These are phyloP conservation scores for Conus ventricosus DNA, from an alignment of 1,140 invertebrate genomes.

Conservation along the genomic window DNA sequence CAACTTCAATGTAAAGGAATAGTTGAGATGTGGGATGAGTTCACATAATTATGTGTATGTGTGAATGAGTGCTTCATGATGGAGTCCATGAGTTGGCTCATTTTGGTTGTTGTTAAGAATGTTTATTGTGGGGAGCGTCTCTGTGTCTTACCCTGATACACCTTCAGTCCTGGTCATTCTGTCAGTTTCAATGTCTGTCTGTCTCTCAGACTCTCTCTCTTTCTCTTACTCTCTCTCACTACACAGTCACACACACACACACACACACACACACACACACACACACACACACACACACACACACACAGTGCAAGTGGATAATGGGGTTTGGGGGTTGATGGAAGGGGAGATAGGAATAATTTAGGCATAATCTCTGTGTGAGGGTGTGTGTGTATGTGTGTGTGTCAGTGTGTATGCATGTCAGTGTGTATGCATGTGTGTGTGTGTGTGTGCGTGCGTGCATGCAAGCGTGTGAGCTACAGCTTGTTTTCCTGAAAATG, in stretches of 20 bases:
- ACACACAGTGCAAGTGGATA: neutral
- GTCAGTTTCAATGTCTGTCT: too few relatives aligned
- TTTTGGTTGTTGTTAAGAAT: too few relatives aligned
- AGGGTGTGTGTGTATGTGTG: conserved; percentile 6
- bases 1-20: too few relatives aligned
- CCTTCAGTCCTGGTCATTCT: too few relatives aligned
- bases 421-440: neutral
- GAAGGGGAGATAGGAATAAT: too few relatives aligned
- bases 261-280: conserved; percentile 18
- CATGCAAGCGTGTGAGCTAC: neutral
- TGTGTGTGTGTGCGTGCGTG: neutral
- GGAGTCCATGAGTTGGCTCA: too few relatives aligned
- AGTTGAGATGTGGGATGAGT: too few relatives aligned
- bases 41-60: neutral
- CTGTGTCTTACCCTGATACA: too few relatives aligned
- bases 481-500: too few relatives aligned
- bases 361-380: neutral
- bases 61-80: neutral
- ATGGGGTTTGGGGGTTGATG: too few relatives aligned
- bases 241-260: too few relatives aligned
- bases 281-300: conserved; percentile 5
- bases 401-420: neutral
- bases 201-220: neutral
- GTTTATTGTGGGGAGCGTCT: too few relatives aligned
- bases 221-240: neutral